Evolutionary conservation across 2,888 invertebrate species (phyloP).

Genomic region (Acleris sparsana): DNA sequence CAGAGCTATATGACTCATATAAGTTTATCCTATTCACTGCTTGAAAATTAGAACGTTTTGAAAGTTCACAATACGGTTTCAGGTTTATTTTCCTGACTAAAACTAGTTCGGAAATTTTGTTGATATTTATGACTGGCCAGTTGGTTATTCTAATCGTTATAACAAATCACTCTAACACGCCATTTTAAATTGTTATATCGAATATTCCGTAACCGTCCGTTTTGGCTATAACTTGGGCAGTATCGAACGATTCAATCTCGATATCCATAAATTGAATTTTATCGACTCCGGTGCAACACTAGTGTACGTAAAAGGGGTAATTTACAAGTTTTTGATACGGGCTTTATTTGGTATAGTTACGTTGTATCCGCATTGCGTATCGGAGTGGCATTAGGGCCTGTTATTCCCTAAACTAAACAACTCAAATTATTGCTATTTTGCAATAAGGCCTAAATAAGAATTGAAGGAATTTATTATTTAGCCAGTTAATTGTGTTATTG

Average conservation of each 20-base stretch:
- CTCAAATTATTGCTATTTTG: neutral
- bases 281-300: slow-evolving; percentile 20
- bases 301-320: slow-evolving; percentile 16
- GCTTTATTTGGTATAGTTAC: slow-evolving; percentile 15
- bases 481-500: too few relatives aligned
- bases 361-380: slow-evolving; percentile 23
- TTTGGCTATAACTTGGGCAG: slow-evolving; percentile 12
- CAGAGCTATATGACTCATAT: too few relatives aligned
- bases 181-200: slow-evolving; percentile 1
- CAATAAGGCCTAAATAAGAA: too few relatives aligned
- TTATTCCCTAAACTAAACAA: neutral
- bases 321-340: slow-evolving; percentile 26
- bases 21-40: too few relatives aligned
- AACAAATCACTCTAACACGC: slow-evolving; percentile 20
- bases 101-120: neutral
- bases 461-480: too few relatives aligned
- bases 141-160: slow-evolving; percentile 12
- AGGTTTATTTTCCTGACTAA: slow-evolving; percentile 9
- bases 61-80: too few relatives aligned
- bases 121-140: slow-evolving; percentile 11
- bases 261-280: slow-evolving; percentile 28
- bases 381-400: neutral
- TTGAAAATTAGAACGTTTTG: too few relatives aligned
- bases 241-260: slow-evolving; percentile 31
- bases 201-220: slow-evolving; percentile 11